Evolutionary conservation across 2,797 vertebrate species (phyloP), one percentile per base, ranked within the genome.

Genomic region (Gymnothorax javanicus): DNA sequence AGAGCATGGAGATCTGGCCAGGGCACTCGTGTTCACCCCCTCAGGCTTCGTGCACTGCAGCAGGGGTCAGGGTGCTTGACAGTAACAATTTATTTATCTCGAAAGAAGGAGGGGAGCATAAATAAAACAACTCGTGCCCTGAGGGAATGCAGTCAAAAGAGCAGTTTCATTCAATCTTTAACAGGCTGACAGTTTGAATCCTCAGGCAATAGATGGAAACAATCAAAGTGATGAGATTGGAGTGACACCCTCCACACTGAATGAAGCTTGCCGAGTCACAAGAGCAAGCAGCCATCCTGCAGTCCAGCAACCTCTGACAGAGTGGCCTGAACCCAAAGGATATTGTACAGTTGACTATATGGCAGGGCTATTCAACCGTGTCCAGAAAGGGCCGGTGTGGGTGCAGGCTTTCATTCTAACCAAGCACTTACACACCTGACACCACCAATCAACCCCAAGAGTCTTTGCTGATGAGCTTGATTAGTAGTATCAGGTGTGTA

Each of bases 141-240:
- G 67, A 85, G 92, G 91, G 92, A 87, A 88, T 67, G 33, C 59
- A 92, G 87, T 86, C 90, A 75, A 85, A 0, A 89, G 93, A 94
- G 93, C 91, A 91, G 89, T 92, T 93, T 90, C 90, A 88, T 94
- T 94, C 94, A 91, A 91, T 94, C 93, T 93, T 94, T 88, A 17
- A 91, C 69, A 87, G 2, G 59, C 89, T 94, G 93, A 95, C 93
- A 94, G 93, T 92, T 95, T 93, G 92, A 93, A 94, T 94, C 94
- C 90, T 88, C 88, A 88, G 89, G 92, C 89, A 92, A 50, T 56
- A 33, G 84, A 57, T 13, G 25, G 84, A 85, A 69, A 85, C 84
- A 85, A 85, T 73, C 84, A 85, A 71, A 25, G 58, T 56, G 62
- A 84, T 56, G 84, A 85, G 64, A 85, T 54, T 33, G 50, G 7